Conservation (phyloP, 2,797 vertebrate genomes). For the Eospalax fontanierii region DNA sequence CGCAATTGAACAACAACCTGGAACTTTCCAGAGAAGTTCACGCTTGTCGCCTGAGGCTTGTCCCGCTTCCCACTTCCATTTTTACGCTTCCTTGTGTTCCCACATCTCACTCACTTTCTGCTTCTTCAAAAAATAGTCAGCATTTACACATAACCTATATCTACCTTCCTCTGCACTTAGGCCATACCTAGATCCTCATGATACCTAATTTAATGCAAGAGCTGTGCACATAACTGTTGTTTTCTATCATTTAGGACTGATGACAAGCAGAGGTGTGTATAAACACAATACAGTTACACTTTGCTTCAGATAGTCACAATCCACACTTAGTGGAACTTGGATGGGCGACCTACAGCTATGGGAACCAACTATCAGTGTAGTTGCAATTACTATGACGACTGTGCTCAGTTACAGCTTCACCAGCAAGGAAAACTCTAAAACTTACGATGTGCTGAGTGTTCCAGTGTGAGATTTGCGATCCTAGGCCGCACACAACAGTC, state of each 20-base stretch:
- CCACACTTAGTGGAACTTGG: not conserved
- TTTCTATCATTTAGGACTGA: too few relatives aligned
- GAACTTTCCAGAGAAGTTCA: not conserved
- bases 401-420: fast-evolving
- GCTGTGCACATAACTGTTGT: not conserved
- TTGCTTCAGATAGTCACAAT: not conserved
- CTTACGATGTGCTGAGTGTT: not conserved
- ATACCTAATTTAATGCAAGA: fast-evolving
- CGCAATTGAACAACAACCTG: not conserved
- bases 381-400: fast-evolving
- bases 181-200: not conserved
- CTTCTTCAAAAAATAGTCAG: not conserved
- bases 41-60: too few relatives aligned
- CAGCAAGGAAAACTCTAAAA: fast-evolving
- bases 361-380: fast-evolving
- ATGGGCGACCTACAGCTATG: not conserved
- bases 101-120: not conserved
- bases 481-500: not conserved
- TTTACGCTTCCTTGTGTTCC: not conserved
- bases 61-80: fast-evolving
- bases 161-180: fast-evolving
- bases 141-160: not conserved
- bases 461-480: not conserved
- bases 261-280: not conserved
- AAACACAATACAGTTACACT: not conserved